Conservation (phyloP, 53 echinoderm and acorn worm genomes). For the Crossaster papposus region DNA sequence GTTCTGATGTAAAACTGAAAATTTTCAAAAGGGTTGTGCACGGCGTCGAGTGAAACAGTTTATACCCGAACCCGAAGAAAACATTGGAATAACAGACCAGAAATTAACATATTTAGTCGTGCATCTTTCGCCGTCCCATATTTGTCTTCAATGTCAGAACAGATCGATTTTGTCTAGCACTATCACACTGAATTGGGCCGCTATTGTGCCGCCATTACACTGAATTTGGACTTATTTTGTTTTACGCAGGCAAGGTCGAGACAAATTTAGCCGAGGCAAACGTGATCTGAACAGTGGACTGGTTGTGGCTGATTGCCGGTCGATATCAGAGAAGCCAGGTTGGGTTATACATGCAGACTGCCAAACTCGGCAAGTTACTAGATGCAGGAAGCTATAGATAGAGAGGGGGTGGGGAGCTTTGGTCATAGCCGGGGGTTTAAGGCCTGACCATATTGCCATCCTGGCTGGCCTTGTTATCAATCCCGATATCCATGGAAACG, state of each 20-base stretch:
- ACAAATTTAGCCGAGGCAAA: constrained; percentile 46
- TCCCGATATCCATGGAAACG: constrained; percentile 53
- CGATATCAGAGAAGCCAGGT: constrained; percentile 19
- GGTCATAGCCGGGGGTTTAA: neutral
- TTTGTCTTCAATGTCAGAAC: constrained; percentile 20
- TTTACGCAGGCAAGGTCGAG: constrained; percentile 30
- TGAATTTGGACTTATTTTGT: constrained; percentile 48
- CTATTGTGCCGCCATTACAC: constrained; percentile 48
- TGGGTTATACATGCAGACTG: neutral
- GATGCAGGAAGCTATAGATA: neutral
- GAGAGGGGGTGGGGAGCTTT: neutral
- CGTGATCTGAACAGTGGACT: constrained; percentile 46
- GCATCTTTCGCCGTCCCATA: constrained; percentile 13
- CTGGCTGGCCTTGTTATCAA: constrained; percentile 39
- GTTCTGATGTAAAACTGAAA: too few species aligned
- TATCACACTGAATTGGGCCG: constrained; percentile 46
- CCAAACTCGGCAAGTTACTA: constrained; percentile 8
- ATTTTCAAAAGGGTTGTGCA: neutral
- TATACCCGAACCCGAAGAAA: neutral
- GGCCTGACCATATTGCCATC: constrained; percentile 7
- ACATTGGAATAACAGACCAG: neutral
- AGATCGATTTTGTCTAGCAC: constrained; percentile 54
- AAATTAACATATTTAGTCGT: constrained; percentile 32
- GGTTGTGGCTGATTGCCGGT: constrained; percentile 37
- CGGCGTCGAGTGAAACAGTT: neutral